phyloP scores from a whole-genome alignment of 2,113 vertebrate species.

The Cyprinus carpio region DNA sequence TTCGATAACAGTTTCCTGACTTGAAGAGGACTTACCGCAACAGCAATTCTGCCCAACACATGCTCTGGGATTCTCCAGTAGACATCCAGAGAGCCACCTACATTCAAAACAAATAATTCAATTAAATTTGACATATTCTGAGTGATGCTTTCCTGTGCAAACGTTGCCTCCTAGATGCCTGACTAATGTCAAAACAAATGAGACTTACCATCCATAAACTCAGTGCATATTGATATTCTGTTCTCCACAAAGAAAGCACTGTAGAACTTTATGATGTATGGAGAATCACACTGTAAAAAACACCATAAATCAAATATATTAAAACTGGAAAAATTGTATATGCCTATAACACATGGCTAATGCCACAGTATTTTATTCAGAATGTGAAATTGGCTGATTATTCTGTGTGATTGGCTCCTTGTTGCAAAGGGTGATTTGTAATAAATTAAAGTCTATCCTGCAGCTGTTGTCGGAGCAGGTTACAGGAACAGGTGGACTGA shows the following conservation, averaged over 20 bases:
- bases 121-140: neutral
- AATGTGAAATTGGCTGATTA: neutral
- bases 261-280: slow-evolving; percentile 99
- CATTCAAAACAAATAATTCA: slow-evolving; percentile 36
- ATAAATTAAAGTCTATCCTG: slow-evolving; percentile 3
- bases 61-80: slow-evolving; percentile 94
- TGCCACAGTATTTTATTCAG: neutral
- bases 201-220: slow-evolving; percentile 98
- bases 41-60: slow-evolving; percentile 91
- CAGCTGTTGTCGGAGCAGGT: slow-evolving; percentile 34
- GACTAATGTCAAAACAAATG: neutral
- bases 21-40: slow-evolving; percentile 83
- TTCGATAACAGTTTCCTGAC: neutral
- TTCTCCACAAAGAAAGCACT: slow-evolving; percentile 99
- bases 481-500: slow-evolving; percentile 34
- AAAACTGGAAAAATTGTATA: neutral
- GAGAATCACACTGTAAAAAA: slow-evolving; percentile 91
- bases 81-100: slow-evolving; percentile 96
- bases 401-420: neutral
- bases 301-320: slow-evolving; percentile 36
- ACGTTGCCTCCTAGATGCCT: neutral
- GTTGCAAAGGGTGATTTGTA: slow-evolving; percentile 4
- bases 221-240: slow-evolving; percentile 97
- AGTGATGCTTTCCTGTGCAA: neutral
- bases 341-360: neutral